These are phyloP conservation scores for Machimus atricapillus DNA, from an alignment of 2,888 invertebrate genomes.

Conservation along the genomic window DNA sequence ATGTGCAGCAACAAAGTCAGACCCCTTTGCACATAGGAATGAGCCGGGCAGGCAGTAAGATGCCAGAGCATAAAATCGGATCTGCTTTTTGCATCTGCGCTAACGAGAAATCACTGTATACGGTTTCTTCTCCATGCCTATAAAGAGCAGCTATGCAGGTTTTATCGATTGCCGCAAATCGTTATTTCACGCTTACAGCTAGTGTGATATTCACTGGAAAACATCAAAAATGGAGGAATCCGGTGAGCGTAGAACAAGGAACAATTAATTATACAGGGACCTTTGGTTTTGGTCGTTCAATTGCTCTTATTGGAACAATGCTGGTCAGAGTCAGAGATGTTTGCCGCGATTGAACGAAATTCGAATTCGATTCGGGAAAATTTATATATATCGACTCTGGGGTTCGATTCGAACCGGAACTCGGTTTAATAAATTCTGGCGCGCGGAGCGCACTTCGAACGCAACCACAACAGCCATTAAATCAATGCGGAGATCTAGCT, in stretches of 20 bases:
- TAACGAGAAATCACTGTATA: conserved; percentile 20
- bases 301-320: not conserved
- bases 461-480: not conserved
- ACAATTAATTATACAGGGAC: conserved; percentile 24
- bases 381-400: not conserved
- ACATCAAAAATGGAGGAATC: conserved; percentile 11
- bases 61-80: conserved; percentile 5
- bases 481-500: conserved; percentile 6
- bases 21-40: conserved; percentile 2
- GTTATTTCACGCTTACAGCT: conserved; percentile 32
- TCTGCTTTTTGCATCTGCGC: conserved; percentile 16
- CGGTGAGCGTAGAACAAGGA: conserved; percentile 2
- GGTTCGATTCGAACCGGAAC: not conserved
- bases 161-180: conserved; percentile 36
- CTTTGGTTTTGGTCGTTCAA: not conserved
- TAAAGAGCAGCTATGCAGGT: conserved; percentile 23
- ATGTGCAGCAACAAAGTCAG: not conserved
- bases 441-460: not conserved
- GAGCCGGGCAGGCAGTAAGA: not conserved
- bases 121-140: conserved; percentile 18
- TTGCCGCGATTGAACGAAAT: not conserved
- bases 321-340: not conserved
- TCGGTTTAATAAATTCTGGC: not conserved
- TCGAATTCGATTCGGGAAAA: not conserved
- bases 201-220: conserved; percentile 20